A percentile compares a stretch with the other conserved stretches of the same genome.
Conservation (phyloP, 2,888 invertebrate species). For the Penaeus monodon region DNA sequence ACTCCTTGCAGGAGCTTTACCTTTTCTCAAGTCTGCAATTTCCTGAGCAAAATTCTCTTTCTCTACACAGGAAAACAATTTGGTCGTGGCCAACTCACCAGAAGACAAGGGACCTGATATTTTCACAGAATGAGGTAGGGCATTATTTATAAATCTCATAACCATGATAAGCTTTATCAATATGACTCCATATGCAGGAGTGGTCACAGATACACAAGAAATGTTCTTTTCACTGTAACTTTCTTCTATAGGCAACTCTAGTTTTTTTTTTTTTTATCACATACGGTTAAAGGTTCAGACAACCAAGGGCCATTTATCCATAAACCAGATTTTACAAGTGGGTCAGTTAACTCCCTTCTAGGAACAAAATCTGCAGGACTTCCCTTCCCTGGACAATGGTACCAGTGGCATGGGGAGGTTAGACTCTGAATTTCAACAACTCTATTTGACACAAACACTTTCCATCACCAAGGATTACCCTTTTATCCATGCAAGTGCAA, state of each 20-base stretch:
- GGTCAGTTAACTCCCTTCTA: slow-evolving; percentile 22
- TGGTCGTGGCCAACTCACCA: background rate
- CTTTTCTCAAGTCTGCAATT: background rate
- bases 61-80: slow-evolving; percentile 1
- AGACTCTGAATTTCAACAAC: slow-evolving; percentile 48
- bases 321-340: slow-evolving; percentile 5
- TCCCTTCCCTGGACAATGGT: slow-evolving; percentile 28
- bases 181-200: background rate
- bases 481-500: slow-evolving; percentile 63
- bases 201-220: background rate
- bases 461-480: slow-evolving; percentile 48
- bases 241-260: background rate
- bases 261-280: background rate
- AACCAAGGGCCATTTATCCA: slow-evolving; percentile 37
- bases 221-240: background rate
- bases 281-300: background rate
- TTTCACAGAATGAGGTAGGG: background rate
- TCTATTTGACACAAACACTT: slow-evolving; percentile 46
- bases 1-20: background rate
- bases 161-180: background rate
- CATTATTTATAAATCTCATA: slow-evolving; percentile 2
- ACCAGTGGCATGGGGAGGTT: slow-evolving; percentile 37
- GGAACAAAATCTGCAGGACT: slow-evolving; percentile 37
- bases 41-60: background rate
- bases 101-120: too few species aligned